Conservation (phyloP, 2,113 vertebrate genomes). For the Enhydra lutris region DNA sequence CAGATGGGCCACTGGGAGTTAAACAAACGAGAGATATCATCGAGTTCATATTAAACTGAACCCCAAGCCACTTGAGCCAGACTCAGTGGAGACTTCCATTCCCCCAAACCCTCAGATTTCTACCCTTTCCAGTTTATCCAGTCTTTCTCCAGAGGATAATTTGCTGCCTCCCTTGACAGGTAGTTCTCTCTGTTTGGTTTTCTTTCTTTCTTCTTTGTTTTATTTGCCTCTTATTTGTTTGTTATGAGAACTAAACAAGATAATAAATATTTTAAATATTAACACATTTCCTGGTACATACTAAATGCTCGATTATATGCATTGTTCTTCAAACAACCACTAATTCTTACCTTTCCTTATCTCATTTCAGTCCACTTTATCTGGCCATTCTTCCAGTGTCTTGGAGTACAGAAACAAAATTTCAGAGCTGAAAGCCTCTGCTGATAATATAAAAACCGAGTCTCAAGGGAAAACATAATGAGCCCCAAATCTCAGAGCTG, state of each 20-base stretch:
- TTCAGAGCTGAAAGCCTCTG: not conserved
- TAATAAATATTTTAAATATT: not conserved
- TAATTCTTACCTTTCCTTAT: not conserved
- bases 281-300: not conserved
- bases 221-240: not conserved
- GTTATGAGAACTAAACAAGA: not conserved
- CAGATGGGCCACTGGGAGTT: slow-evolving; percentile 40
- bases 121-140: not conserved
- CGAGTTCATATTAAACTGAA: not conserved
- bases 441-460: not conserved
- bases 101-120: not conserved
- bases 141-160: not conserved
- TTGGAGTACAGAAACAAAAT: not conserved
- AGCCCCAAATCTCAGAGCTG: not conserved
- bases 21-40: not conserved
- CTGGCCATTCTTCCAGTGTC: not conserved
- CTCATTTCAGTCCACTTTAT: not conserved
- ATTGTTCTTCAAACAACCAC: not conserved
- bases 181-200: not conserved
- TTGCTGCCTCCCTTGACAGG: not conserved
- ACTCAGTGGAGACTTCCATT: not conserved
- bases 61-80: not conserved
- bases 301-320: not conserved
- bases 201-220: not conserved
- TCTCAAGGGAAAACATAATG: not conserved